Percentiles rank a stretch among this genome's conserved stretches.
phyloP scores from a whole-genome alignment of 2,113 vertebrate genomes.

The Brachypodius melanocephalos region DNA sequence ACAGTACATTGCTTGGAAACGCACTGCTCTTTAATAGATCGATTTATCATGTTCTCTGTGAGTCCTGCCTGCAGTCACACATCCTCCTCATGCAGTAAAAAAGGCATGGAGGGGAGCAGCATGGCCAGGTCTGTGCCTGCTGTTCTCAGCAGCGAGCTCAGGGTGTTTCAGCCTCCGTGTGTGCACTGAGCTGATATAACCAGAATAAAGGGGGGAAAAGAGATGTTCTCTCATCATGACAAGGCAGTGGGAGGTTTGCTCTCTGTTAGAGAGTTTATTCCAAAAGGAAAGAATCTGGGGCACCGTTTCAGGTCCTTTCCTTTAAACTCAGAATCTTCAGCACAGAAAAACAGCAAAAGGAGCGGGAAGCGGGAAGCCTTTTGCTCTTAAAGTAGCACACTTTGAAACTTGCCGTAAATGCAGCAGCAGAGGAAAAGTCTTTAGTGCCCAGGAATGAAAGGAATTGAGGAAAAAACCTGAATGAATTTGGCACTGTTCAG shows the following conservation, averaged over 20 bases:
- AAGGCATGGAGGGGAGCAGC: background rate
- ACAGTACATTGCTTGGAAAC: background rate
- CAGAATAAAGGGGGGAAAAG: background rate
- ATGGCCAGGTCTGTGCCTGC: background rate
- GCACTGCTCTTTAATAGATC: background rate
- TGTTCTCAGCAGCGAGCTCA: background rate
- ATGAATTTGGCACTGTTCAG: background rate
- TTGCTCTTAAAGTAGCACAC: background rate
- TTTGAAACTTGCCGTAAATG: slow-evolving; percentile 59
- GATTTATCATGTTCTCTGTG: background rate
- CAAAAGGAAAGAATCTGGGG: slow-evolving; percentile 29
- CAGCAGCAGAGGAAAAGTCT: slow-evolving; percentile 4
- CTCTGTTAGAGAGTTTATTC: slow-evolving; percentile 2
- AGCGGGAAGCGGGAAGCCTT: slow-evolving; percentile 11
- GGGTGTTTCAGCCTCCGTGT: background rate
- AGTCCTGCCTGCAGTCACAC: background rate
- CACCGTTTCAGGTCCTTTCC: slow-evolving; percentile 20
- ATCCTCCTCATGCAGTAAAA: background rate
- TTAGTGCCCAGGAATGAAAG: slow-evolving; percentile 29
- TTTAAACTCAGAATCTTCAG: slow-evolving; percentile 41
- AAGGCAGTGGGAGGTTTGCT: background rate
- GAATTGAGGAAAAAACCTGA: slow-evolving; percentile 33
- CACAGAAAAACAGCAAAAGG: background rate
- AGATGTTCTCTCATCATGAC: background rate
- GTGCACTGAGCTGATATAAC: background rate